Conservation (phyloP, 2,113 vertebrate species). For the Amia ocellicauda region DNA sequence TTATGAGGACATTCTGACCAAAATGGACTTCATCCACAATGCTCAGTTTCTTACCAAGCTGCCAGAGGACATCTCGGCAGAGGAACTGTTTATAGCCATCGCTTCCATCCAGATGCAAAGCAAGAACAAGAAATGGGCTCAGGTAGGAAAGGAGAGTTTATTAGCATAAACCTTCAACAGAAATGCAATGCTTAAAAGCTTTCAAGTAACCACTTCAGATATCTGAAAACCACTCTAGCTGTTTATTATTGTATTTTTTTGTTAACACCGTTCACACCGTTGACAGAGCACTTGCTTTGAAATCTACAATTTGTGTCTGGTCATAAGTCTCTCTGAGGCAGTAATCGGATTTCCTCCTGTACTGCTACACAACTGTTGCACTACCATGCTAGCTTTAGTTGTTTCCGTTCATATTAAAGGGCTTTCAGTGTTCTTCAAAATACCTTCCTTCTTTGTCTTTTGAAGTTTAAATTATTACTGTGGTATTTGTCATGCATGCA, state of each 20-base stretch:
- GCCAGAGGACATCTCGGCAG: conserved; percentile 77
- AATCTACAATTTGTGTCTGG: too few relatives aligned
- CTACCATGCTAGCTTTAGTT: not conserved
- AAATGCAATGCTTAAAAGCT: too few relatives aligned
- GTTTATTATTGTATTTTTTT: too few relatives aligned
- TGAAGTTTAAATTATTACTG: not conserved
- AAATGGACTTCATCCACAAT: conserved; percentile 96
- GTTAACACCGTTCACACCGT: too few relatives aligned
- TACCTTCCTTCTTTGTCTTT: not conserved
- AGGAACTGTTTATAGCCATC: conserved; percentile 83
- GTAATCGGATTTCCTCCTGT: too few relatives aligned
- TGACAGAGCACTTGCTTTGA: too few relatives aligned
- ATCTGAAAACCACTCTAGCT: too few relatives aligned
- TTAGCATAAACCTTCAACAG: too few relatives aligned
- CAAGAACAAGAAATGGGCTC: conserved; percentile 88
- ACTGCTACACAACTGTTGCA: too few relatives aligned
- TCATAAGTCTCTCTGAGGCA: too few relatives aligned
- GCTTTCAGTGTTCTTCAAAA: not conserved
- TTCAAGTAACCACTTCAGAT: too few relatives aligned
- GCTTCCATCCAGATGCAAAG: conserved; percentile 84
- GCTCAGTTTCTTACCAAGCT: conserved; percentile 93
- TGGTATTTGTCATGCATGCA: not conserved
- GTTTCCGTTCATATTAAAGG: not conserved
- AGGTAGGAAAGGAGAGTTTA: too few relatives aligned
- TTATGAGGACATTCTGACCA: conserved; percentile 83